These are phyloP conservation scores for Charina bottae DNA, from an alignment of 2,113 vertebrate genomes.

Conservation along the genomic window DNA sequence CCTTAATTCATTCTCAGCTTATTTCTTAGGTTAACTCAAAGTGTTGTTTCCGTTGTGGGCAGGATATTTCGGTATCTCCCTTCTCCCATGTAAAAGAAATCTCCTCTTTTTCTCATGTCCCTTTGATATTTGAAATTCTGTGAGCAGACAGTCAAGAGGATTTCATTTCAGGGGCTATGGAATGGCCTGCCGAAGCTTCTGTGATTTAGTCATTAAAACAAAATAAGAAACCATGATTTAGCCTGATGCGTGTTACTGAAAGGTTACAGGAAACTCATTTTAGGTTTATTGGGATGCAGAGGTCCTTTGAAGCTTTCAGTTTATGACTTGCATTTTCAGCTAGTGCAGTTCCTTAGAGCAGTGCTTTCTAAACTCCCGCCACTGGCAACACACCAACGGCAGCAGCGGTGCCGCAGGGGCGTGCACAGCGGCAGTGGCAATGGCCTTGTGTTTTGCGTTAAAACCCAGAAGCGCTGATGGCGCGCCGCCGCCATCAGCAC, in stretches of 20 bases:
- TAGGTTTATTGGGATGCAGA: neutral
- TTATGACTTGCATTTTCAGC: neutral
- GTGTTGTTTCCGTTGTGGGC: neutral
- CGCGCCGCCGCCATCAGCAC: too few relatives aligned
- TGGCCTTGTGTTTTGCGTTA: too few relatives aligned
- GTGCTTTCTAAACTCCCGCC: too few relatives aligned
- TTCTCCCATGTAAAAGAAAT: neutral
- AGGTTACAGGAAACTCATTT: neutral
- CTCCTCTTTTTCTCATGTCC: neutral
- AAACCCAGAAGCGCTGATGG: too few relatives aligned
- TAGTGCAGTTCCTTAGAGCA: neutral
- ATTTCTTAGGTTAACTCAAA: neutral
- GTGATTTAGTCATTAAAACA: neutral
- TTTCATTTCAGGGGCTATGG: neutral
- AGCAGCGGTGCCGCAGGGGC: too few relatives aligned
- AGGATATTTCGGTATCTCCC: neutral
- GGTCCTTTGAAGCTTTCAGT: neutral
- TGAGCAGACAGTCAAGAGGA: neutral
- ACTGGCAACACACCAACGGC: too few relatives aligned
- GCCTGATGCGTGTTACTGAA: neutral
- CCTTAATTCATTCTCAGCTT: neutral
- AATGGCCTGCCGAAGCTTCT: neutral
- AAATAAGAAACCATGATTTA: neutral
- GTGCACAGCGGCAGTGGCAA: too few relatives aligned
- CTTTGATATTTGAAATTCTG: neutral